Evolutionary conservation across 23 tunicate genomes (phyloP).

Genomic region (Diplosoma virens): DNA sequence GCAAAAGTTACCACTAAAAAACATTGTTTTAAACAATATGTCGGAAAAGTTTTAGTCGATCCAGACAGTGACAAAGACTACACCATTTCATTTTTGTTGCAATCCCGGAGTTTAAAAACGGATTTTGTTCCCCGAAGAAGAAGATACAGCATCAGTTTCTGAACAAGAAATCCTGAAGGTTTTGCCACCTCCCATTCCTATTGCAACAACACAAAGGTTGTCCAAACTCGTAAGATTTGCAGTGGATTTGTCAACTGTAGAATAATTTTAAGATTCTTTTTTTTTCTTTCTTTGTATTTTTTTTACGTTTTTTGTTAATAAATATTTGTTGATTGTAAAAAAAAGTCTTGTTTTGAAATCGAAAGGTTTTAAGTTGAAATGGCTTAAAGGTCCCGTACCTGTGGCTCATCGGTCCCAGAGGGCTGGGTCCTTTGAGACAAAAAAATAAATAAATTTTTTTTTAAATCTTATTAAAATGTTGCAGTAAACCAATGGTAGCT

Average conservation of each 20-base stretch:
- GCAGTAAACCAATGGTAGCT: too few species aligned
- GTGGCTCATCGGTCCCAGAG: slow-evolving; percentile 14
- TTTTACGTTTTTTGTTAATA: background rate
- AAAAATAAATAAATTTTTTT: too few species aligned
- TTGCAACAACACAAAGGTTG: slow-evolving; percentile 5
- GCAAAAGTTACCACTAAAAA: slow-evolving; percentile 4
- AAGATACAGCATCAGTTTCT: slow-evolving; percentile 1
- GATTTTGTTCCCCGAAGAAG: slow-evolving; percentile 10
- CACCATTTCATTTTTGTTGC: background rate
- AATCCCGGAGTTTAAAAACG: slow-evolving; percentile 4
- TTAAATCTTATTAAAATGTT: too few species aligned
- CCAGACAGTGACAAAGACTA: slow-evolving; percentile 1
- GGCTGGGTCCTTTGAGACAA: background rate
- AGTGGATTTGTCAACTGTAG: slow-evolving; percentile 14
- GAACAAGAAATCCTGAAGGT: slow-evolving; percentile 2
- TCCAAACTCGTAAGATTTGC: slow-evolving; percentile 11
- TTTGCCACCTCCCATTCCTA: background rate
- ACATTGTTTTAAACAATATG: background rate
- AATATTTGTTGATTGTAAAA: background rate
- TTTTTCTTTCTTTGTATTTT: background rate
- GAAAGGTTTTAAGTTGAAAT: background rate
- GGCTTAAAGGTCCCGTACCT: slow-evolving; percentile 16
- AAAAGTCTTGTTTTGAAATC: too few species aligned
- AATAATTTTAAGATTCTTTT: background rate
- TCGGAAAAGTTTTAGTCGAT: slow-evolving; percentile 2